These are phyloP conservation scores for Chrysochloris asiatica DNA, from an alignment of 2,113 vertebrate species.

Conservation along the genomic window DNA sequence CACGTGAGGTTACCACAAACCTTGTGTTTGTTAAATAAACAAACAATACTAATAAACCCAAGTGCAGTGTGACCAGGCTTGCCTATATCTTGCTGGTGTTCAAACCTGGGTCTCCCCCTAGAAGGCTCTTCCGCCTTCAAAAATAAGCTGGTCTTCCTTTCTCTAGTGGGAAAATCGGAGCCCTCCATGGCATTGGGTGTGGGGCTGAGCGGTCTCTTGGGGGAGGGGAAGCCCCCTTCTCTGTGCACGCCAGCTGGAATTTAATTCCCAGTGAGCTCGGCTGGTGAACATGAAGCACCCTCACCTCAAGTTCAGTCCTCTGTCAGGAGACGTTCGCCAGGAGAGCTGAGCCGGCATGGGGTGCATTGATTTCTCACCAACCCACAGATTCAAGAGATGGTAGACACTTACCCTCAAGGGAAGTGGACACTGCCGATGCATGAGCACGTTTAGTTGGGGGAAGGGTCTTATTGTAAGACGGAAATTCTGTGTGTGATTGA, in stretches of 20 bases:
- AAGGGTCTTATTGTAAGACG: conserved; percentile 25
- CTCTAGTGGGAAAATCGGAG: neutral
- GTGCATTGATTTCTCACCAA: conserved; percentile 69
- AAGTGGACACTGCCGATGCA: no score
- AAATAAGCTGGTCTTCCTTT: no score
- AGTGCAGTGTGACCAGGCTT: no score
- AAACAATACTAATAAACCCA: no score
- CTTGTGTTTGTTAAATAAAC: no score
- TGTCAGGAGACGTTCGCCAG: conserved; percentile 63
- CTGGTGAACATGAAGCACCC: conserved; percentile 19
- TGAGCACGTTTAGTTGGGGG: no score
- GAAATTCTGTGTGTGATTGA: neutral
- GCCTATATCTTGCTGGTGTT: no score
- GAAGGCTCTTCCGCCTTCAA: no score
- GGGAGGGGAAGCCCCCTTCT: neutral
- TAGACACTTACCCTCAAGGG: conserved; percentile 42
- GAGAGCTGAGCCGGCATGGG: conserved; percentile 64
- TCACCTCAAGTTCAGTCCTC: conserved; percentile 68
- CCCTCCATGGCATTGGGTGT: neutral
- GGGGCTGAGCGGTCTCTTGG: neutral
- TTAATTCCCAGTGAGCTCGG: conserved; percentile 11
- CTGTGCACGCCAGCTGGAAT: conserved; percentile 57
- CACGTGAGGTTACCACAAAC: no score
- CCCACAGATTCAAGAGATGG: conserved; percentile 40
- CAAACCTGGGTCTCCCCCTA: no score